Conservation (phyloP, 2,888 invertebrate genomes). For the Chouioia cunea region DNA sequence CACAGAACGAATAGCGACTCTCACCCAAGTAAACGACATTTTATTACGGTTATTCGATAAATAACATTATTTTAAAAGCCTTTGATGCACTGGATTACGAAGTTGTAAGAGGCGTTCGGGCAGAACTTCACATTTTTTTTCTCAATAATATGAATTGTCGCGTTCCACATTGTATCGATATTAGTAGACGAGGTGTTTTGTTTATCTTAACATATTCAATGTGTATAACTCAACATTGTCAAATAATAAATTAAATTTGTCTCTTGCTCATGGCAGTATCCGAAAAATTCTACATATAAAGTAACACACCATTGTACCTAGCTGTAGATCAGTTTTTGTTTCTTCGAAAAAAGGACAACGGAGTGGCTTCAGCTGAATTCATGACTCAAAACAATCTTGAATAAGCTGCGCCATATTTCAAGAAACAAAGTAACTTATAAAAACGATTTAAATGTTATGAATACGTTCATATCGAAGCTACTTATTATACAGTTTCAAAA, state of each 20-base stretch:
- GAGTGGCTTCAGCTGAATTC: constrained; percentile 38
- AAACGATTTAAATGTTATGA: constrained; percentile 5
- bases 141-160: constrained; percentile 48
- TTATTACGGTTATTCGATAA: constrained; percentile 36
- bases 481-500: constrained; percentile 13
- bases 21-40: constrained; percentile 30
- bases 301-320: constrained; percentile 66
- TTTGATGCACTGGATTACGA: constrained; percentile 50
- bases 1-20: constrained; percentile 46
- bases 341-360: constrained; percentile 42
- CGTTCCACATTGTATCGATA: constrained; percentile 52
- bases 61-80: constrained; percentile 43
- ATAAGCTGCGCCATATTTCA: constrained; percentile 7
- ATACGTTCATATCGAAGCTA: constrained; percentile 3
- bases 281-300: constrained; percentile 59
- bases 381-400: constrained; percentile 14
- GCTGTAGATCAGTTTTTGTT: constrained; percentile 54
- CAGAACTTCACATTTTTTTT: constrained; percentile 36
- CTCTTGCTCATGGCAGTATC: constrained; percentile 51
- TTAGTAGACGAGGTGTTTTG: constrained; percentile 57
- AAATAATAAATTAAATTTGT: constrained; percentile 51
- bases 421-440: constrained; percentile 36
- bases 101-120: constrained; percentile 46
- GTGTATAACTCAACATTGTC: constrained; percentile 48
- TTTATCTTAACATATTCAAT: constrained; percentile 52